Conservation (phyloP, 2,888 invertebrate genomes). For the Drosophila kokeensis region DNA sequence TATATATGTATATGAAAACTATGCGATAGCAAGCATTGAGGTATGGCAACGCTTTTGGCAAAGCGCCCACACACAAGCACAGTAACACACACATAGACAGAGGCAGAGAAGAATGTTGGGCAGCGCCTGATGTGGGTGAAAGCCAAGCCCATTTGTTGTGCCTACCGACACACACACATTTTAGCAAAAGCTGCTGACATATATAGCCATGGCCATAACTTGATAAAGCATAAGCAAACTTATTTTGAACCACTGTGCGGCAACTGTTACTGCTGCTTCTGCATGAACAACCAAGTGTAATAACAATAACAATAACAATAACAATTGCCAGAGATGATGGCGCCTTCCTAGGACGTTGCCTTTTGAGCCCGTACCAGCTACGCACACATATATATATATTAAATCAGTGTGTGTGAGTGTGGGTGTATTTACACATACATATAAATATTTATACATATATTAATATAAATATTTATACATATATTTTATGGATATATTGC, state of each 20-base stretch:
- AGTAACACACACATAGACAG: conserved; percentile 3
- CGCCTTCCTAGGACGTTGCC: conserved; percentile 38
- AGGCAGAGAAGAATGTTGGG: conserved; percentile 46
- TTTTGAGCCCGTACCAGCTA: conserved; percentile 1
- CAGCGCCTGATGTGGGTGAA: conserved; percentile 53
- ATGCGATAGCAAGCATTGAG: conserved; percentile 31
- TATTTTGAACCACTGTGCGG: conserved; percentile 50
- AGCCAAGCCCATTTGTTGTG: conserved; percentile 52
- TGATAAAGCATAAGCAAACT: conserved; percentile 15
- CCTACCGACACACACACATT: conserved; percentile 14
- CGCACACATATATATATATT: neutral
- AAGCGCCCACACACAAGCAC: conserved; percentile 44
- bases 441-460: neutral
- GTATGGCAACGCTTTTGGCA: conserved; percentile 38
- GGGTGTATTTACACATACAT: neutral
- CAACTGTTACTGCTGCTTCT: conserved; percentile 11
- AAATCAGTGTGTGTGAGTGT: neutral
- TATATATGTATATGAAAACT: neutral
- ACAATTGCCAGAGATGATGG: conserved; percentile 62
- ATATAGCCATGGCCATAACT: conserved; percentile 22
- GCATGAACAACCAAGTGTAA: conserved; percentile 32
- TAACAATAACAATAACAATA: conserved; percentile 49
- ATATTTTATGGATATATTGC: neutral
- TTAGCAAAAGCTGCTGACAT: conserved; percentile 3
- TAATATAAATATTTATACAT: neutral